Evolutionary conservation across 2,797 vertebrate species (phyloP), one percentile per base, ranked within the genome.

Genomic region (Artibeus lituratus): DNA sequence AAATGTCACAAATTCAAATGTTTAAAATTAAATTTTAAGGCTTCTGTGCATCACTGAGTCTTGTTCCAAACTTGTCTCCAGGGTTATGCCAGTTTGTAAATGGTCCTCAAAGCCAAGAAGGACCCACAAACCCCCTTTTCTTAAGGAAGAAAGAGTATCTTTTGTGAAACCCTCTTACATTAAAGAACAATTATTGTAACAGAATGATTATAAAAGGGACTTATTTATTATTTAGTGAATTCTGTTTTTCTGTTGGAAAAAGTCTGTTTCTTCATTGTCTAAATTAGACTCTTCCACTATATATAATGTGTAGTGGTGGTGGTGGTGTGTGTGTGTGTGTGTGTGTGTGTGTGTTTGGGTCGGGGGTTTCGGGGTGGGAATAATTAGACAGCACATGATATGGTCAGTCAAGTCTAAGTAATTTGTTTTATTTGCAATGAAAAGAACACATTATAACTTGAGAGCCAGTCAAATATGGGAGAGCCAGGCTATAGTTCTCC

Each of bases 401-500:
- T 21, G 22, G 44, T 81, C 49, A 73, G 18, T 59, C 21, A 44
- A 57, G 62, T 67, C 55, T 70, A 86, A 32, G 11, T 51, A 74
- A 62, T 91, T 69, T 92, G 39, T 90, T 91, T 85, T 57, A 65
- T 81, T 81, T 93, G 73, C 76, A 96, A 85, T 44, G 37, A 93
- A 85, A 88, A 87, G 5, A 90, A 26, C 49, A 81, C 6, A 22
- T 6, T 47, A 39, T 26, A 77, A 53, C n/a, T 73, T 21, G 49
- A 29, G 32, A 91, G 74, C 69, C 0, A 53, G 3, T 91, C 22
- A 44, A 83, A 62, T 10, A 35, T 70, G n/a, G 44, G 81, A 78
- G 53, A 89, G 14, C 69, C 57, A 81, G 37, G 39, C 53, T 70
- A 49, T 10, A 16, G 32, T 65, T 72, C 37, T 11, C 39, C 32